These are phyloP conservation scores for Marmota monax DNA, from an alignment of 2,113 vertebrate genomes.

Conservation along the genomic window DNA sequence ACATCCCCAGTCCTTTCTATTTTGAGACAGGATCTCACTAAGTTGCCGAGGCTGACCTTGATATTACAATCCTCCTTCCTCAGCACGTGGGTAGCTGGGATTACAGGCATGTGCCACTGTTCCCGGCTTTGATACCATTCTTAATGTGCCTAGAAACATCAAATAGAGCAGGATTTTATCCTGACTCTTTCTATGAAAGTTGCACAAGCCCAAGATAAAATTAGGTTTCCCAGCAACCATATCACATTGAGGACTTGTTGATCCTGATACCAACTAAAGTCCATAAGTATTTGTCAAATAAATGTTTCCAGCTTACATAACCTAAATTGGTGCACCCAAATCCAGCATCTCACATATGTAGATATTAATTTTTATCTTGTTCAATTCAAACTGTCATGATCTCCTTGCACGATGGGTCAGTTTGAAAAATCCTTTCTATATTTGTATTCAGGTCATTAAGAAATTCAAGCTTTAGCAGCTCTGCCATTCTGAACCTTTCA, in stretches of 20 bases:
- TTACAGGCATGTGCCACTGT: too few relatives aligned
- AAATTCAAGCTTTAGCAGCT: conserved; percentile 45
- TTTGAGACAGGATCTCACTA: too few relatives aligned
- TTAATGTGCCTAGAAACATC: conserved; percentile 13
- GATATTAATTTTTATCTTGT: not conserved
- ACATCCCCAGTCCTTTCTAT: too few relatives aligned
- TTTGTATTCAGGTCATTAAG: conserved; percentile 14
- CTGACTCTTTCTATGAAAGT: not conserved
- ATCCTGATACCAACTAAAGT: conserved; percentile 17
- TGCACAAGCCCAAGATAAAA: not conserved
- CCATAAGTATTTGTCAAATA: conserved; percentile 28
- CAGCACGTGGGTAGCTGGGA: too few relatives aligned
- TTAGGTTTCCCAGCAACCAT: not conserved
- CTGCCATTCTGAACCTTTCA: not conserved
- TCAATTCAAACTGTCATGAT: not conserved
- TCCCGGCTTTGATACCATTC: not conserved
- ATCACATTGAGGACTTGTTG: not conserved
- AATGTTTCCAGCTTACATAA: not conserved
- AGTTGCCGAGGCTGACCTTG: too few relatives aligned
- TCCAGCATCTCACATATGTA: conserved; percentile 19
- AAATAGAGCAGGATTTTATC: not conserved
- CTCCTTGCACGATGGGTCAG: not conserved
- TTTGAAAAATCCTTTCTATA: not conserved
- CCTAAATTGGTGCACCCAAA: not conserved
- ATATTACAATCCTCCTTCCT: too few relatives aligned